Evolutionary conservation across 2,888 invertebrate genomes (phyloP), one percentile per base, ranked within the genome.

Genomic region (Leptopilina drosophilae): DNA sequence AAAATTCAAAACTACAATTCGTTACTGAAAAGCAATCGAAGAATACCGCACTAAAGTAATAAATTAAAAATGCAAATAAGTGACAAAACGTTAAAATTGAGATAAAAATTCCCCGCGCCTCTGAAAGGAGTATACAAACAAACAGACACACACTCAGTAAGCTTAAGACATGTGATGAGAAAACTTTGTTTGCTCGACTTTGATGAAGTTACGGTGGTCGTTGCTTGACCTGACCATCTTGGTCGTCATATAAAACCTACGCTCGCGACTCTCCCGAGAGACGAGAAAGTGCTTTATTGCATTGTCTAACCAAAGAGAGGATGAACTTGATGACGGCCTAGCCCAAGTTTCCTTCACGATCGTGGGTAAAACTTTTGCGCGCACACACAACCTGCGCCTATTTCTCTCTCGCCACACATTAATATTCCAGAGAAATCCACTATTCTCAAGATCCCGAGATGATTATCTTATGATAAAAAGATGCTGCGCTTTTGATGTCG

Each of bases 141-240:
- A 3, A 33, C 33, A 33, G 4, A 33, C 4, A 7, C 49, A 49
- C 49, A 49, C 12, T 49, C 12, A 42, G 5, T 42, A 20, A 20
- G 20, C 20, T 20, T 20, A 7, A 46, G 1, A 9, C n/a, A n/a
- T 40, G 7, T 66, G 15, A 46, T 11, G 56, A 26, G n/a, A 73
- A 33, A 73, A 73, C 53, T 73, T 73, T 73, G 69, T 56, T 53
- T 73, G 69, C 69, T 73, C 69, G 69, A 73, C 69, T 73, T 73
- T 73, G 69, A 73, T 73, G 56, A 53, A 73, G 49, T 26, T 56
- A 53, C 33, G 33, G 33, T 26, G 53, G 69, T 73, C 69, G 33
- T 73, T 9, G 7, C 20, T 14, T 20, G 20, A 53, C 53, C 53
- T 33, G 69, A 49, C 26, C 26, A 49, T 69, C 69, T 66, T 66